Conservation (phyloP, 2,888 invertebrate species). For the Tethea ocularis region DNA sequence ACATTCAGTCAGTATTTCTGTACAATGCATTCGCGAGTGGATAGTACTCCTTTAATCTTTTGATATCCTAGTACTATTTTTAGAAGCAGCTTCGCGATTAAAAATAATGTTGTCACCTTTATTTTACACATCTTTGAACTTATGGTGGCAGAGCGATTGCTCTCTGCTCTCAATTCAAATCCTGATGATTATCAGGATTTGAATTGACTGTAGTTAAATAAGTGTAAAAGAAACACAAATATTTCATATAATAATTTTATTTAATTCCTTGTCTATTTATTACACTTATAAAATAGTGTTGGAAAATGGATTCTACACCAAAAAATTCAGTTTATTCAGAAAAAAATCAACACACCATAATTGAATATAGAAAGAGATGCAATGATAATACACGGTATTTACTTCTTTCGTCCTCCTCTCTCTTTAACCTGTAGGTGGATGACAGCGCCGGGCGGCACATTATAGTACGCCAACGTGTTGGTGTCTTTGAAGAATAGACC, state of each 20-base stretch:
- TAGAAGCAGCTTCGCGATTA: too few relatives aligned
- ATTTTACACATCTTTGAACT: too few relatives aligned
- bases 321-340: too few relatives aligned
- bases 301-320: background rate
- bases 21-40: too few relatives aligned
- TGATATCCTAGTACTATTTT: too few relatives aligned
- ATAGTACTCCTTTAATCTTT: too few relatives aligned
- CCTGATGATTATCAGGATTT: too few relatives aligned
- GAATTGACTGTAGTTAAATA: too few relatives aligned
- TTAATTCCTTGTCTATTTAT: background rate
- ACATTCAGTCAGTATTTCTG: too few relatives aligned
- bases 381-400: constrained; percentile 42
- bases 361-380: background rate
- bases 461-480: constrained; percentile 97
- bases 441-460: constrained; percentile 92
- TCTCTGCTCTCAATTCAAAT: too few relatives aligned
- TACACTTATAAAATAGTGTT: background rate
- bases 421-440: constrained; percentile 97
- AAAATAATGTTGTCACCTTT: too few relatives aligned
- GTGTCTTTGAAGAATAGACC: constrained; percentile 99
- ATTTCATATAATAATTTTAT: background rate
- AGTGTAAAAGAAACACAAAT: background rate
- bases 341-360: background rate
- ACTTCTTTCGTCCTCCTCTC: constrained; percentile 98
- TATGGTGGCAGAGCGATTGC: too few relatives aligned